Evolutionary conservation across 2,113 vertebrate species (phyloP).

Genomic region (Oenanthe melanoleuca): DNA sequence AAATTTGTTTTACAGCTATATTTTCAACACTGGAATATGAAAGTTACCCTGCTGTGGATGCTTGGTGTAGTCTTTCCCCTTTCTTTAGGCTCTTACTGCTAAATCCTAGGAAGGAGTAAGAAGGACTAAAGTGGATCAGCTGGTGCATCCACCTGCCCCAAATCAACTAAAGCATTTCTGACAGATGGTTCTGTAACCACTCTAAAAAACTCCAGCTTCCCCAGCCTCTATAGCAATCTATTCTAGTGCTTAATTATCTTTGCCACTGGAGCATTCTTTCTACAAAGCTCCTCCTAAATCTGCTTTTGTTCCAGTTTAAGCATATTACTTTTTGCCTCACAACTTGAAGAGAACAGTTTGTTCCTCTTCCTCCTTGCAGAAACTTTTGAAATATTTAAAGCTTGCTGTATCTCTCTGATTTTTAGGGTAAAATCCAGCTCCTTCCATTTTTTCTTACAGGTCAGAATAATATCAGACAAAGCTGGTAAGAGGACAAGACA

Average conservation of each 20-base stretch:
- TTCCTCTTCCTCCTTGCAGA: not conserved
- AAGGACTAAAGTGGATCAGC: not conserved
- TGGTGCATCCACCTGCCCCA: not conserved
- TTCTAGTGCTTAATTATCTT: not conserved
- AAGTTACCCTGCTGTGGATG: not conserved
- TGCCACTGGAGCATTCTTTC: not conserved
- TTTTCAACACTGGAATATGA: not conserved
- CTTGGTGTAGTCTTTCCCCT: not conserved
- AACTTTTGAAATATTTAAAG: conserved; percentile 7
- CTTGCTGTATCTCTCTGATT: not conserved
- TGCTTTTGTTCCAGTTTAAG: not conserved
- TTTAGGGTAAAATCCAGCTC: not conserved
- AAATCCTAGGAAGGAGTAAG: not conserved
- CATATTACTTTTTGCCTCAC: not conserved
- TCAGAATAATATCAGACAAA: not conserved
- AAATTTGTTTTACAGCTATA: not conserved
- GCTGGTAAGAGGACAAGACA: not conserved
- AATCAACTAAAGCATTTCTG: not conserved
- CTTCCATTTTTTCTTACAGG: not conserved
- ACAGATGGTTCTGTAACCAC: not conserved
- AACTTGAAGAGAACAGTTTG: not conserved
- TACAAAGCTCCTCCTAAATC: not conserved
- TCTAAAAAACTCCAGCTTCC: not conserved
- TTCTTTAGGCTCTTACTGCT: not conserved
- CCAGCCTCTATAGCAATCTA: not conserved